Percentiles rank a stretch among this genome's conserved stretches.
Evolutionary conservation across 2,113 vertebrate genomes (phyloP).

Genomic region (Actinemys pallida): DNA sequence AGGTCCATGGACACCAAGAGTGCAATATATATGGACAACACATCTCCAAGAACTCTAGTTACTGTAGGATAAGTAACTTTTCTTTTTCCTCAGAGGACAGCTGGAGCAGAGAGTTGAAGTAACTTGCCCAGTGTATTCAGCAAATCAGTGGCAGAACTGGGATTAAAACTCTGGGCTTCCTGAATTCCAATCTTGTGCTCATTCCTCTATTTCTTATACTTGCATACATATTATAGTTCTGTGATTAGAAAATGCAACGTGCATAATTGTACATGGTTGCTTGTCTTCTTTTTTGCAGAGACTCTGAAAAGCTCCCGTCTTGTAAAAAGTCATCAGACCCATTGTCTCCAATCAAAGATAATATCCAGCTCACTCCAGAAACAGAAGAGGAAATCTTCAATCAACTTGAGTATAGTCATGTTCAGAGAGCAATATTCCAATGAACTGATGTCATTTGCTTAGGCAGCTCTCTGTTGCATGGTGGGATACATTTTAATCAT

Average conservation of each 20-base stretch:
- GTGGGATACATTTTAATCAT: conserved; percentile 15
- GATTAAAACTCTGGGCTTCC: not conserved
- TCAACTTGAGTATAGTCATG: conserved; percentile 46
- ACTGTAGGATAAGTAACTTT: not conserved
- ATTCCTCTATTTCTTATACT: not conserved
- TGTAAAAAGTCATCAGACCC: conserved; percentile 80
- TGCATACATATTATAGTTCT: not conserved
- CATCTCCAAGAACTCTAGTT: not conserved
- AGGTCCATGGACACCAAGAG: not conserved
- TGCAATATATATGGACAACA: not conserved
- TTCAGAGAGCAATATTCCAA: conserved; percentile 80
- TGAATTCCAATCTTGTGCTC: not conserved
- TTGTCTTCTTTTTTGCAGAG: conserved; percentile 76
- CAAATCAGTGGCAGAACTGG: not conserved
- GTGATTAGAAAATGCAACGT: not conserved
- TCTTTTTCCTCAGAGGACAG: not conserved
- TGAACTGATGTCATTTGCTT: conserved; percentile 27
- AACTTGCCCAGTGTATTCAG: not conserved
- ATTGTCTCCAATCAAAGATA: conserved; percentile 87
- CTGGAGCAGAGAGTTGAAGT: not conserved
- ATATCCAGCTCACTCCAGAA: conserved; percentile 81
- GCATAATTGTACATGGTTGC: not conserved
- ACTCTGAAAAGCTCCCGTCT: conserved; percentile 79
- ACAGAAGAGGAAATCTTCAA: conserved; percentile 78
- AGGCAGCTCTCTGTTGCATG: not conserved